Base-by-base conservation (phyloP, 2,888 invertebrate species). In the Vannuccia rotundouncinata region DNA sequence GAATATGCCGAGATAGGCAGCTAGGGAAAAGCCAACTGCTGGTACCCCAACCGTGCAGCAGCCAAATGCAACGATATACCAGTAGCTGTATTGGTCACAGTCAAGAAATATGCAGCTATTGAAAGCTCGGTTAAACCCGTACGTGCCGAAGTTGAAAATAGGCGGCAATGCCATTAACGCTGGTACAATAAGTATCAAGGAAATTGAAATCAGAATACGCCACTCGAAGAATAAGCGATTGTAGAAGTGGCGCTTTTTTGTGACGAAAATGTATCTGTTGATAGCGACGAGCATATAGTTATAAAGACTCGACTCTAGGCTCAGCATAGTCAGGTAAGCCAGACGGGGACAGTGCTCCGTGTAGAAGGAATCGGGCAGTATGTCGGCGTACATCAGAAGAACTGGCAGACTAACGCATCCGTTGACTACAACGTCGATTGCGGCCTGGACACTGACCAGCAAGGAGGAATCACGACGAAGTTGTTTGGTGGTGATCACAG, bases 231-330 rank as follows among this genome's bases (percentile, higher is more conserved):
- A 75, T 1, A 75, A 29, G n/a, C 30, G 29, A 28, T 75, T 75
- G 25, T 29, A 75, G 2, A 31, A 29, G 29, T 22, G n/a, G 29
- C 30, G 75, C 0, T 22, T n/a, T 10, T 13, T 28, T 1, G 75
- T 30, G 75, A 75, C 30, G 5, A 75, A 75, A 29, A 75, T 28
- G 75, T 75, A 75, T 28, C 75, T 28, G 27, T 75, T 75, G 75
- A 31, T 30, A 2, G 75, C 75, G 29, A 75, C 5, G 1, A 75
- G 75, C 1, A 31, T 1, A 22, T 29, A 1, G 75, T 75, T 75
- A 31, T 75, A 75, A 1, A 75, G 75, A 28, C 75, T 75, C n/a
- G 75, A n/a, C 75, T 75, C 75, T 1, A 75, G 75, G 2, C 29
- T 10, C 22, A 75, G 75, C 75, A 75, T 75, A 1, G 29, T 30